Evolutionary conservation across 1,140 invertebrate genomes (phyloP), one percentile per base, ranked within the genome.

Genomic region (Epicauta chinensis): DNA sequence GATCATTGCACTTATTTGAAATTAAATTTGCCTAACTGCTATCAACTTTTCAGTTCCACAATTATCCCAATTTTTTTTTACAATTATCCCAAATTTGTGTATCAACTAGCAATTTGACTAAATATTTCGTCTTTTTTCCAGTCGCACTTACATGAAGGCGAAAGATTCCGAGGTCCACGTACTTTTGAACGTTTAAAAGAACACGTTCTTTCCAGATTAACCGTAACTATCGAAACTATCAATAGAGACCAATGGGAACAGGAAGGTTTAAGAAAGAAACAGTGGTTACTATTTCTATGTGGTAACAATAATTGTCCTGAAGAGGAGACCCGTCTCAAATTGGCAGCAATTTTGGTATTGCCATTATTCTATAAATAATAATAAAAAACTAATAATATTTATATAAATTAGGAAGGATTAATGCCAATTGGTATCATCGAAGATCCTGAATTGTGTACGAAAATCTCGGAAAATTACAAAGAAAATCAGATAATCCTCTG

Each of bases 291-390:
- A 40, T 71, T 77, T 56, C 69, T 79, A 14, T 73, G 70, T 64
- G 64, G 70, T 31, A 52, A 46, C 16, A 74, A 76, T 51, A 69
- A 77, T 50, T 83, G 81, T 66, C 75, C 78, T 17, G 71, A 73
- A 37, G 57, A 63, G 9, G 69, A 75, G 44, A 77, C 77, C n/a
- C 69, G 70, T 52, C 65, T 75, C 10, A 83, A 82, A 73, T 61
- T 85, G 30, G 75, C 81, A 43, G 77, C 80, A 2, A 79, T 80
- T 58, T 72, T 86, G 72, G 23, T 23, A 23, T n/a, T n/a, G n/a
- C n/a, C n/a, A n/a, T n/a, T n/a, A n/a, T n/a, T n/a, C n/a, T n/a
- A n/a, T n/a, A n/a, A n/a, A n/a, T n/a, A n/a, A n/a, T n/a, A n/a
- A n/a, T n/a, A n/a, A n/a, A n/a, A n/a, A n/a, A n/a, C 23, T 23